These are phyloP conservation scores for Synergus umbraculus DNA, from an alignment of 2,888 invertebrate species.

Conservation along the genomic window DNA sequence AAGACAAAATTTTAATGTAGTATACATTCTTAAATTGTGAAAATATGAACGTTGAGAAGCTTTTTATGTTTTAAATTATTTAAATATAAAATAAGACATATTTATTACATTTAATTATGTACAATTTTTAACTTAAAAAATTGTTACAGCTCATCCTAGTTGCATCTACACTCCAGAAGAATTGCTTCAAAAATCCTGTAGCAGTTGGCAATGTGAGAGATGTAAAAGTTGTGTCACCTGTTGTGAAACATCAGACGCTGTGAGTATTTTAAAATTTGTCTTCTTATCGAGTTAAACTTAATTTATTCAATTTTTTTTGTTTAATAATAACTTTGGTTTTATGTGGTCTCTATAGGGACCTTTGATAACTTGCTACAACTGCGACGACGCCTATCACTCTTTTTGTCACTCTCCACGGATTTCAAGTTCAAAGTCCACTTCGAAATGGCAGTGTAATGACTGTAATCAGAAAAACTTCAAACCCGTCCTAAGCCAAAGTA, in stretches of 20 bases:
- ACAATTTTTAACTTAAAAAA: constrained; percentile 46
- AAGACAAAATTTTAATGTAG: too few relatives aligned
- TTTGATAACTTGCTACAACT: constrained; percentile 88
- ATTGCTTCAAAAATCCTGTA: constrained; percentile 83
- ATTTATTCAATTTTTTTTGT: background rate
- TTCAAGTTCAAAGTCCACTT: constrained; percentile 78
- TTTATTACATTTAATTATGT: background rate
- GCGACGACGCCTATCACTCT: constrained; percentile 91
- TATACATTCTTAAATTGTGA: background rate
- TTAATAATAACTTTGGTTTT: background rate
- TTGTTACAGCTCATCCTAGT: constrained; percentile 81
- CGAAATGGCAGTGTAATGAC: constrained; percentile 86
- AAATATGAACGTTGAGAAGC: too few relatives aligned
- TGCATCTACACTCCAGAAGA: constrained; percentile 84
- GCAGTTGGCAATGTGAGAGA: constrained; percentile 92
- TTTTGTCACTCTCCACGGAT: constrained; percentile 88
- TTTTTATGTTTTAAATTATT: background rate
- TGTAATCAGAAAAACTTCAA: constrained; percentile 76
- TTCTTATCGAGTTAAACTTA: background rate
- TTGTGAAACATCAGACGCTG: constrained; percentile 86
- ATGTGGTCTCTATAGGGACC: constrained; percentile 79
- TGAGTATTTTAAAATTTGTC: constrained; percentile 77
- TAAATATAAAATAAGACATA: background rate
- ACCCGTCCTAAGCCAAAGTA: constrained; percentile 53
- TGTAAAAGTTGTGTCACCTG: constrained; percentile 93